Percentiles rank a stretch among this genome's conserved stretches.
Conservation (phyloP, 2,888 invertebrate species). For the Philereme transversata region DNA sequence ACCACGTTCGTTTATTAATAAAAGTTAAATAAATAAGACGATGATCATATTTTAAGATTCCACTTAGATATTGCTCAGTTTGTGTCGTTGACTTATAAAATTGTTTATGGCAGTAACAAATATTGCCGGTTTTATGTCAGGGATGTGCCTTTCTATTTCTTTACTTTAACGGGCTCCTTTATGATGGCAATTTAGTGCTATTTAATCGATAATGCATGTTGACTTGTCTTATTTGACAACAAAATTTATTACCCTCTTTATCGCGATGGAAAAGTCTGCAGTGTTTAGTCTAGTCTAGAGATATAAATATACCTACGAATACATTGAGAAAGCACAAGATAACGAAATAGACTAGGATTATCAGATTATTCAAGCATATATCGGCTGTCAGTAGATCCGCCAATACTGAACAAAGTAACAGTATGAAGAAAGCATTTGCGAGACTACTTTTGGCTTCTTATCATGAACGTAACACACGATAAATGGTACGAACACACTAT, state of each 20-base stretch:
- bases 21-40: conserved; percentile 46
- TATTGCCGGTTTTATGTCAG: conserved; percentile 59
- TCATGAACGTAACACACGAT: too few relatives aligned
- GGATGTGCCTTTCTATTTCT: conserved; percentile 53
- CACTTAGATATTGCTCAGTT: conserved; percentile 47
- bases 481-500: too few relatives aligned
- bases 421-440: too few relatives aligned
- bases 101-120: conserved; percentile 65
- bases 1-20: conserved; percentile 25
- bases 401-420: too few relatives aligned
- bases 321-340: too few relatives aligned
- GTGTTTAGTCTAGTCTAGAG: conserved; percentile 11
- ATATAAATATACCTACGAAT: not conserved
- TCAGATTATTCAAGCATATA: too few relatives aligned
- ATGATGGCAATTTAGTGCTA: conserved; percentile 42
- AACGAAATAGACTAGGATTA: too few relatives aligned
- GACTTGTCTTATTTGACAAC: conserved; percentile 48
- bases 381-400: too few relatives aligned
- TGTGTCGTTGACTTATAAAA: conserved; percentile 54
- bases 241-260: conserved; percentile 42
- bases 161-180: conserved; percentile 44
- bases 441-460: too few relatives aligned
- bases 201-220: conserved; percentile 51
- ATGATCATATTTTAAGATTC: conserved; percentile 52
- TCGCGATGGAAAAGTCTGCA: conserved; percentile 12